Conservation (phyloP, 2,797 vertebrate species). For the Danio tinwini region DNA sequence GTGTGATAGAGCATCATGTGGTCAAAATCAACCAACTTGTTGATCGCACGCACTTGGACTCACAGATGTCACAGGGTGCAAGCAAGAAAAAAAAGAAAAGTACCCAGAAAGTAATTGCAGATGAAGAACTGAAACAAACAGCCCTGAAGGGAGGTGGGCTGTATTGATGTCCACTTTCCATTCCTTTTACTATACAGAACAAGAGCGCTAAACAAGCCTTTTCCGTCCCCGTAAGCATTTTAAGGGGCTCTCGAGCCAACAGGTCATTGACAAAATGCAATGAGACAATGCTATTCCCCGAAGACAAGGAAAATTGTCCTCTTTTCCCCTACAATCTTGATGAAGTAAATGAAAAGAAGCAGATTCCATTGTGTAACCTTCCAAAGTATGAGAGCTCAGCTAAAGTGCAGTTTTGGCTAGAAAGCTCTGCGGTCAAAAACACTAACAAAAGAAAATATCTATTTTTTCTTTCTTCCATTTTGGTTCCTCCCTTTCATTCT, state of each 20-base stretch:
- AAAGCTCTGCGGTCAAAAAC: conserved; percentile 68
- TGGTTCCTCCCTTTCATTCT: conserved; percentile 18
- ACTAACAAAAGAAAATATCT: conserved; percentile 51
- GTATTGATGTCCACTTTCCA: conserved; percentile 38
- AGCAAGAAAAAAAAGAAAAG: not conserved
- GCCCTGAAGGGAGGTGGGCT: conserved; percentile 9
- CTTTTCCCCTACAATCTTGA: conserved; percentile 54
- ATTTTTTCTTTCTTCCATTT: conserved; percentile 38
- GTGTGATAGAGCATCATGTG: conserved; percentile 62
- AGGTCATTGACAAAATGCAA: conserved; percentile 59
- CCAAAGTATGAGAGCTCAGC: conserved; percentile 72
- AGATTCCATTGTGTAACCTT: conserved; percentile 66
- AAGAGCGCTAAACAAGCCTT: conserved; percentile 25
- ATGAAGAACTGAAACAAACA: conserved; percentile 41
- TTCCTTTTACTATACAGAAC: conserved; percentile 20
- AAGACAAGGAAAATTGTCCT: conserved; percentile 37
- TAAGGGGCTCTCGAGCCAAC: conserved; percentile 29
- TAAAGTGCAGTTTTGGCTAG: conserved; percentile 78
- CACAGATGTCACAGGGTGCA: conserved; percentile 32
- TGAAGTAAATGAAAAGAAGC: conserved; percentile 74
- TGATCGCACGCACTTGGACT: conserved; percentile 37
- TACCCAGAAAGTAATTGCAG: conserved; percentile 35
- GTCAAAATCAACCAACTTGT: conserved; percentile 42
- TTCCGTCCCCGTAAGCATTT: conserved; percentile 8
- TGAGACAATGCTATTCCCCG: conserved; percentile 53